A percentile compares a stretch with the other conserved stretches of the same genome.
Conservation (phyloP, 1,140 invertebrate genomes). For the Colletes gigas region DNA sequence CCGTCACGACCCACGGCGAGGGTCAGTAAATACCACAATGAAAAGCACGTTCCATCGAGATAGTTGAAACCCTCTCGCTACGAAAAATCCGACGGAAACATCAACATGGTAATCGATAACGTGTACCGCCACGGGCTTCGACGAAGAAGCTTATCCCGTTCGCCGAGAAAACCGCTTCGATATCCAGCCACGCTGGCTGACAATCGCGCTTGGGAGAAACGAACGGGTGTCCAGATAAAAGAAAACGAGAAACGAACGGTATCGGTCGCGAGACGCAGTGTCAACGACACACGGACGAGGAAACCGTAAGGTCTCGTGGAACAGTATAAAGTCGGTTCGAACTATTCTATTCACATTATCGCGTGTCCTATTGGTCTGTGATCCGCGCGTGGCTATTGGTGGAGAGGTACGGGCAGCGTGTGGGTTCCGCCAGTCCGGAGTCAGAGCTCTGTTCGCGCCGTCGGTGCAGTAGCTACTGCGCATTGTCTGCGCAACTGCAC, state of each 20-base stretch:
- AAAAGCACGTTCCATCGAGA: too few relatives aligned
- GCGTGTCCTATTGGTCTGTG: too few relatives aligned
- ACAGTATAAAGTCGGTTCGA: too few relatives aligned
- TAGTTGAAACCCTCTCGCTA: background rate
- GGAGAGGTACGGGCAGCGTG: too few relatives aligned
- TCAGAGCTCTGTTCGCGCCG: too few relatives aligned
- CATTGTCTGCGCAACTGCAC: too few relatives aligned
- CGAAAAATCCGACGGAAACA: background rate
- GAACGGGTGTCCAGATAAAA: constrained; percentile 31
- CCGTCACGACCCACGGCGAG: too few relatives aligned
- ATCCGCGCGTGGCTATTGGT: too few relatives aligned
- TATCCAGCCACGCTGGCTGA: background rate
- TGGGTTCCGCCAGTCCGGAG: too few relatives aligned
- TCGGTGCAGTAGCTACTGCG: too few relatives aligned
- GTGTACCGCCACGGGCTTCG: background rate
- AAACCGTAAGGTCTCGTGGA: constrained; percentile 21
- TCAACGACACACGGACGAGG: constrained; percentile 36
- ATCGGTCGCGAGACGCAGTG: constrained; percentile 26
- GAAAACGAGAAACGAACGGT: constrained; percentile 45
- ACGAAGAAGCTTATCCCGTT: constrained; percentile 1
- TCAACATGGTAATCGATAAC: background rate
- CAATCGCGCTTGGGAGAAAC: constrained; percentile 18
- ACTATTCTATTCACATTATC: too few relatives aligned
- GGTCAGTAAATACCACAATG: too few relatives aligned
- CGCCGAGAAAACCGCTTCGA: constrained; percentile 6